These are phyloP conservation scores for Tetheella fluctuosa DNA, from an alignment of 2,888 invertebrate genomes.

Conservation along the genomic window DNA sequence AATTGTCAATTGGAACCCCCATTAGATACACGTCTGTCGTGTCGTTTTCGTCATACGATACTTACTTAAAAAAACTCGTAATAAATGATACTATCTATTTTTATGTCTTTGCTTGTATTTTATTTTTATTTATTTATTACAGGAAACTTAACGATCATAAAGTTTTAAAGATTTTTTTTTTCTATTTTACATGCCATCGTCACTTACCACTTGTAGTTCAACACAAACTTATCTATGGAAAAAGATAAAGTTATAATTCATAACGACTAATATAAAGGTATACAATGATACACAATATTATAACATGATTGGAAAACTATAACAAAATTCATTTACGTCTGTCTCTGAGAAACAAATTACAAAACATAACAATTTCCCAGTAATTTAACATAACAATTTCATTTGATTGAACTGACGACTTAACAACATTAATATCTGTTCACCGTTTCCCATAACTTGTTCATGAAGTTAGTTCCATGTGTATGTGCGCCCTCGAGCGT, in stretches of 20 bases:
- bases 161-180: no score
- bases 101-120: conserved; percentile 8
- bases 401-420: conserved; percentile 24
- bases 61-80: conserved; percentile 26
- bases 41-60: conserved; percentile 43
- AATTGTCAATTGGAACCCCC: conserved; percentile 22
- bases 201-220: no score
- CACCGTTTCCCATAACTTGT: conserved; percentile 37
- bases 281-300: no score
- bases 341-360: background rate
- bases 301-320: background rate
- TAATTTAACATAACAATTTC: background rate
- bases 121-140: no score
- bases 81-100: conserved; percentile 39
- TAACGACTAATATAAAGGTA: no score
- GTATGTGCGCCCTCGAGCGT: conserved; percentile 29
- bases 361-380: background rate
- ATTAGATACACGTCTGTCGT: conserved; percentile 31
- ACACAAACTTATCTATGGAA: no score
- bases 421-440: conserved; percentile 39
- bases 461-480: conserved; percentile 29
- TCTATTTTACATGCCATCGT: no score
- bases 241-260: no score
- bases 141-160: no score
- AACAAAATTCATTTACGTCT: background rate